Conservation (phyloP, 1,140 invertebrate genomes). For the Calliopsis andreniformis region DNA sequence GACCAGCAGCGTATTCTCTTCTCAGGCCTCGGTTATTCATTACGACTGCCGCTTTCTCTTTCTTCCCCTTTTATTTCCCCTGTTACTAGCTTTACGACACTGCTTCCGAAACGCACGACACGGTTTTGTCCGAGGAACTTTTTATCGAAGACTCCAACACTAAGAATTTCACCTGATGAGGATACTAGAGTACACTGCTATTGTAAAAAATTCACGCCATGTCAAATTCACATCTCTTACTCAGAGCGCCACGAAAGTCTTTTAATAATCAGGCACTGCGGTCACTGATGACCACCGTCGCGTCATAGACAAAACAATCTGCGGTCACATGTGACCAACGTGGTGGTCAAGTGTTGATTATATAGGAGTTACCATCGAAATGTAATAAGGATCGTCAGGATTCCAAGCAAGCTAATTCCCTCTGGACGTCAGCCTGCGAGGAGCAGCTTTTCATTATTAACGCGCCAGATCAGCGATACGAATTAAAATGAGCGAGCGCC, state of each 20-base stretch:
- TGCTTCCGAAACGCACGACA: neutral
- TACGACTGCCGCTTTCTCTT: neutral
- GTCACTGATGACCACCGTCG: no score
- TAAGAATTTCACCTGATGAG: no score
- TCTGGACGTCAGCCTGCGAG: conserved; percentile 18
- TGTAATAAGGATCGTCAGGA: neutral
- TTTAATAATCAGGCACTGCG: no score
- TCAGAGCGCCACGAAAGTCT: no score
- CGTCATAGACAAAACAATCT: no score
- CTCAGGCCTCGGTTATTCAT: neutral
- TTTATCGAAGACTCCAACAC: no score
- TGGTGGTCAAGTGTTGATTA: neutral
- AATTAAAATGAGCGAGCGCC: conserved; percentile 51
- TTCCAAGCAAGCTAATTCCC: neutral
- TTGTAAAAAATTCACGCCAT: no score
- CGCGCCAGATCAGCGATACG: conserved; percentile 43
- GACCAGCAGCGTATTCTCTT: neutral
- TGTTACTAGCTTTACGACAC: neutral
- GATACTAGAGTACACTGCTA: no score
- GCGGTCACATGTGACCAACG: no score
- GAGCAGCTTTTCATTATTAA: conserved; percentile 44
- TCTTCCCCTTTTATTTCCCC: neutral
- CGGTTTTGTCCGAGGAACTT: no score
- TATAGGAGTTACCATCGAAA: no score
- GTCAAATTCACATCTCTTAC: no score